Percentiles rank a stretch among this genome's conserved stretches.
These are phyloP conservation scores for Galerucella nymphaeae DNA, from an alignment of 2,888 invertebrate species.

Conservation along the genomic window DNA sequence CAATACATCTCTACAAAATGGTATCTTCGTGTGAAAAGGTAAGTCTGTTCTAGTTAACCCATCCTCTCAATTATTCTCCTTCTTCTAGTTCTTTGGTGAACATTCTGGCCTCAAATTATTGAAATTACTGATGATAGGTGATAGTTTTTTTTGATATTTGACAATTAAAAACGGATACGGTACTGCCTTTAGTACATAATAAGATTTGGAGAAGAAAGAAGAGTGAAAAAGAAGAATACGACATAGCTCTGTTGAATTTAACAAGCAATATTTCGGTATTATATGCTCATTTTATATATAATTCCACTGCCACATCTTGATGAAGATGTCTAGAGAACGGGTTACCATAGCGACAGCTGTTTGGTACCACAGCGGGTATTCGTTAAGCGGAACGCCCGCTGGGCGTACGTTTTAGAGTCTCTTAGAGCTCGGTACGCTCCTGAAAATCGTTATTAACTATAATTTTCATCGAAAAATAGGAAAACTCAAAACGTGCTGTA, in stretches of 20 bases:
- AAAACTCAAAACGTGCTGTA: background rate
- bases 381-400: constrained; percentile 38
- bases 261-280: constrained; percentile 59
- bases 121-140: background rate
- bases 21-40: too few species aligned
- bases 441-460: constrained; percentile 9
- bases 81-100: too few species aligned
- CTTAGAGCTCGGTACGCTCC: constrained; percentile 25
- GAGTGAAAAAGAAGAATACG: constrained; percentile 15
- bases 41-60: too few species aligned
- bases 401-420: constrained; percentile 25
- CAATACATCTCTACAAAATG: too few species aligned
- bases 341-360: constrained; percentile 63
- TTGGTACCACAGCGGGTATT: constrained; percentile 51
- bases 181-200: background rate
- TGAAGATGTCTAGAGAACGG: constrained; percentile 63
- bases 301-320: constrained; percentile 61
- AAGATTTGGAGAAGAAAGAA: background rate
- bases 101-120: too few species aligned
- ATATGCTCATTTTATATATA: constrained; percentile 61
- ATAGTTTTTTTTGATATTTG: background rate
- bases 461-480: background rate
- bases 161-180: background rate
- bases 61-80: too few species aligned
- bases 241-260: constrained; percentile 50